Conservation (phyloP, 2,113 vertebrate species). For the Barnardius zonarius region DNA sequence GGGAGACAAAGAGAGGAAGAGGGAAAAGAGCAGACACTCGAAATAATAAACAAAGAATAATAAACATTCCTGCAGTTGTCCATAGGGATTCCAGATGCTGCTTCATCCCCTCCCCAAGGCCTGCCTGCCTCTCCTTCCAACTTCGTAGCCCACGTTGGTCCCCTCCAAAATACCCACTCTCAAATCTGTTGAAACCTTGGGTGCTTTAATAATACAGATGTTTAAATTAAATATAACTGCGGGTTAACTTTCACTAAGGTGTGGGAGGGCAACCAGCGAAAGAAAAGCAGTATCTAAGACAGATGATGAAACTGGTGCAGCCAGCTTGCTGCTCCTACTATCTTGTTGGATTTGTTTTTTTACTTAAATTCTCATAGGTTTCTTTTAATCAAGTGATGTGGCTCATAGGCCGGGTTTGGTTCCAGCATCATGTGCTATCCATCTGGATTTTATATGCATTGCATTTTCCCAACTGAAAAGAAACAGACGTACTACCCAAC, state of each 20-base stretch:
- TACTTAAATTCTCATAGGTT: not conserved
- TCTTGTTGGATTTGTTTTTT: not conserved
- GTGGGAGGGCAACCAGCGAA: not conserved
- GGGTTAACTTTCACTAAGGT: not conserved
- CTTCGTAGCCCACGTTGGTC: rapidly evolving
- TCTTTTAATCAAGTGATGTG: not conserved
- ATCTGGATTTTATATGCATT: conserved; percentile 31
- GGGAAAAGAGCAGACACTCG: not conserved
- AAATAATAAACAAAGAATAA: conserved; percentile 50
- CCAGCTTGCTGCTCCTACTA: not conserved
- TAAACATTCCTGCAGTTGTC: conserved; percentile 7
- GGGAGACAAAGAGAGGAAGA: conserved; percentile 19
- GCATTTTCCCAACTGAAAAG: not conserved
- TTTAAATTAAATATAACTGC: not conserved
- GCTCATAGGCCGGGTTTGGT: not conserved
- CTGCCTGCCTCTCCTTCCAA: not conserved
- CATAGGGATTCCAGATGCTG: conserved; percentile 4
- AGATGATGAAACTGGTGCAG: not conserved
- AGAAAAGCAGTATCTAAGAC: not conserved
- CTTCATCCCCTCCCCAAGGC: not conserved
- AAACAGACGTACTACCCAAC: not conserved
- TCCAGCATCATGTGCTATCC: conserved; percentile 37
- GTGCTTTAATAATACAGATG: not conserved
- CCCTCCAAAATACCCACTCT: not conserved
- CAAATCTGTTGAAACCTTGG: not conserved